phyloP scores from a whole-genome alignment of 2,888 invertebrate species.

The Protonemura montana region DNA sequence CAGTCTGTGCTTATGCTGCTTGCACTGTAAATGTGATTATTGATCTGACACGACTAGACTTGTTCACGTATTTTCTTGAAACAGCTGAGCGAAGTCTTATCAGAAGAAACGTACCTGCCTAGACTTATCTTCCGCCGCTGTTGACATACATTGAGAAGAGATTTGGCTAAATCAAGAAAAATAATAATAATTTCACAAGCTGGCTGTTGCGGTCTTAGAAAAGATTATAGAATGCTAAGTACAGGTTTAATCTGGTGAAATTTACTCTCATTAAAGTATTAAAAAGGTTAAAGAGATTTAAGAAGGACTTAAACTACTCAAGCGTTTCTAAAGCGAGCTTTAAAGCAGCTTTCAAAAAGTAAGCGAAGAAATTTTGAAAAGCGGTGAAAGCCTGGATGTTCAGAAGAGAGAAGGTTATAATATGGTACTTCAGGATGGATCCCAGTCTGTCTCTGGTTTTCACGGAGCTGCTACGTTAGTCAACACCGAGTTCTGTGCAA shows the following conservation, averaged over 20 bases:
- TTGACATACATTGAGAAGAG: not conserved
- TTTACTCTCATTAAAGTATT: not conserved
- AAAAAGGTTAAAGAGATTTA: not conserved
- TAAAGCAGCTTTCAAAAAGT: not conserved
- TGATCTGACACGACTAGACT: not conserved
- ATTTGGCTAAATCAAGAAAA: not conserved
- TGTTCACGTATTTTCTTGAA: not conserved
- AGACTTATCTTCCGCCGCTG: not conserved
- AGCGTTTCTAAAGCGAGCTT: not conserved
- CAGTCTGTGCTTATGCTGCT: not conserved
- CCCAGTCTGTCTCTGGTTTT: not conserved
- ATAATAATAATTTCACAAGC: not conserved
- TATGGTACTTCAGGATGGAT: not conserved
- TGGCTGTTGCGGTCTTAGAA: not conserved
- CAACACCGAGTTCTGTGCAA: not conserved
- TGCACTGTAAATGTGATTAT: not conserved
- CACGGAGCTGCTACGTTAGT: not conserved
- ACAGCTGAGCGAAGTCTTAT: not conserved
- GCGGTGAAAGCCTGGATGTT: not conserved
- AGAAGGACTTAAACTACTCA: not conserved
- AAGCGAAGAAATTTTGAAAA: not conserved
- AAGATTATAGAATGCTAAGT: not conserved
- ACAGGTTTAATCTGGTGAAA: not conserved
- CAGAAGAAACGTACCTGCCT: not conserved
- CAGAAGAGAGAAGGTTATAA: constrained; percentile 1